Conservation (phyloP, 2,888 invertebrate species). For the Erebia palarica region DNA sequence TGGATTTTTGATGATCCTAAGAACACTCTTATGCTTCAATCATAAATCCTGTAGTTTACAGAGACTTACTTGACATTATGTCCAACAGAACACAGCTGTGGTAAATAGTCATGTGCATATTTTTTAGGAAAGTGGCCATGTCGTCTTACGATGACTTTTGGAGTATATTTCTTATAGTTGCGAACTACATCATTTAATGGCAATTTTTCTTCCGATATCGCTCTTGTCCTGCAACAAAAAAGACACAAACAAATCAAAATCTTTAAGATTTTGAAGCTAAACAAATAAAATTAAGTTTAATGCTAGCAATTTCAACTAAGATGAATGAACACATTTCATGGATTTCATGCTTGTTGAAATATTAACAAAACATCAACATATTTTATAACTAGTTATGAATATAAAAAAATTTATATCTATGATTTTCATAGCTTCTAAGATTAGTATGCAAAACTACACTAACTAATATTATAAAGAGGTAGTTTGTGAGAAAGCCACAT, state of each 20-base stretch:
- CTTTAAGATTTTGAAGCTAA: constrained; percentile 25
- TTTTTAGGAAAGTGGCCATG: constrained; percentile 90
- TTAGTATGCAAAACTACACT: no score
- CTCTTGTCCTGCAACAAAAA: constrained; percentile 80
- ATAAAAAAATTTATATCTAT: no score
- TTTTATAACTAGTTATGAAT: no score
- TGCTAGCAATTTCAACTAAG: no score
- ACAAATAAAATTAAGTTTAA: constrained; percentile 23
- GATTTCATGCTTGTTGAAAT: no score
- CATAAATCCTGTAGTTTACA: neutral
- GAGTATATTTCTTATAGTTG: constrained; percentile 92
- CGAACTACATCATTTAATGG: constrained; percentile 86
- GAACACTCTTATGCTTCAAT: no score
- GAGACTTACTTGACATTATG: constrained; percentile 83
- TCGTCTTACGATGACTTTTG: constrained; percentile 88
- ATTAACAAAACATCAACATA: no score
- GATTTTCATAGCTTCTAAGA: no score
- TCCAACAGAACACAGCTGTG: constrained; percentile 71
- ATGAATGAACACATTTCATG: no score
- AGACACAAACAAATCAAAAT: constrained; percentile 26
- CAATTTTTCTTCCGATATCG: constrained; percentile 88
- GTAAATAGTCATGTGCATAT: constrained; percentile 85
- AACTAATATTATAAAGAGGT: no score
- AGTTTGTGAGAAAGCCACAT: no score
- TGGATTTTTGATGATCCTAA: no score